A percentile compares a stretch with the other conserved stretches of the same genome.
Evolutionary conservation across 2,797 vertebrate genomes (phyloP).

Genomic region (Takifugu ocellatus): DNA sequence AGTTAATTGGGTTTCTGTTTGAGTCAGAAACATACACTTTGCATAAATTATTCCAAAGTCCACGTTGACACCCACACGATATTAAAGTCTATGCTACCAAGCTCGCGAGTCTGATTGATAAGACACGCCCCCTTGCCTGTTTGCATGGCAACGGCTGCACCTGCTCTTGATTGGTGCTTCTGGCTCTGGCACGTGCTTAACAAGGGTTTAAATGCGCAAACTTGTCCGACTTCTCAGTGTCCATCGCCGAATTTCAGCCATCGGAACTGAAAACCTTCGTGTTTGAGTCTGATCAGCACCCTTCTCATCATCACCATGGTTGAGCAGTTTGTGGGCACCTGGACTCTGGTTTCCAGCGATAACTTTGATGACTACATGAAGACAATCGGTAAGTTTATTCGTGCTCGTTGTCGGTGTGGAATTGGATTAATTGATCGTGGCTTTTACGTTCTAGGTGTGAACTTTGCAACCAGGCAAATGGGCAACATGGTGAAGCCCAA

Average conservation of each 20-base stretch:
- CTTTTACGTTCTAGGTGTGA: constrained; percentile 67
- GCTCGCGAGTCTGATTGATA: constrained; percentile 14
- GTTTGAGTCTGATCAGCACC: background rate
- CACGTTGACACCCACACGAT: too few species aligned
- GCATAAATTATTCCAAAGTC: background rate
- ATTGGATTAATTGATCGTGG: background rate
- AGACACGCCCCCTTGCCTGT: constrained; percentile 42
- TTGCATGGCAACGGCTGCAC: constrained; percentile 31
- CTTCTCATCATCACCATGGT: constrained; percentile 69
- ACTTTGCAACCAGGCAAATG: constrained; percentile 68
- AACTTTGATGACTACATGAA: constrained; percentile 94
- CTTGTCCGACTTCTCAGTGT: rapidly evolving
- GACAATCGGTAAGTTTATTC: constrained; percentile 78
- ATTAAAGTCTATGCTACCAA: too few species aligned
- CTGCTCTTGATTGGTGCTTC: constrained; percentile 52
- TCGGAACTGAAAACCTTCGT: background rate
- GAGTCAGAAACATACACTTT: background rate
- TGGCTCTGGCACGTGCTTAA: constrained; percentile 23
- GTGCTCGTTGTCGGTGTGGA: background rate
- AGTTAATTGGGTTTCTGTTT: background rate
- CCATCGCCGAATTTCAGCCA: background rate
- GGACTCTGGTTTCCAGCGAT: constrained; percentile 85
- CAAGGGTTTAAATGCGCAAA: constrained; percentile 42
- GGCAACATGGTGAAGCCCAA: constrained; percentile 70
- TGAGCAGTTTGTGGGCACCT: constrained; percentile 84